phyloP scores from a whole-genome alignment of 2,888 invertebrate species.

The Hyposoter dolosus region DNA sequence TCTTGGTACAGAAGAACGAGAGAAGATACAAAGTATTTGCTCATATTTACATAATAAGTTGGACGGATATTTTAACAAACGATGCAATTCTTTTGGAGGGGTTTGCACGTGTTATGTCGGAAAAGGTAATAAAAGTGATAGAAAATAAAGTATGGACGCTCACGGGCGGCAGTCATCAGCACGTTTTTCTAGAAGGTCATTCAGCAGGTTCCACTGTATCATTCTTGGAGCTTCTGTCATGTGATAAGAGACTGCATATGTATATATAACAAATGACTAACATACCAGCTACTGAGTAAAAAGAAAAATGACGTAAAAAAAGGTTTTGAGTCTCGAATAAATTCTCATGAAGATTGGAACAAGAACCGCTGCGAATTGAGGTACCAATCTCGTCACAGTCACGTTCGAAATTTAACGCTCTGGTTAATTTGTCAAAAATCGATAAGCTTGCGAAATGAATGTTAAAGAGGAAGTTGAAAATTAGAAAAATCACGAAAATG shows the following conservation, averaged over 20 bases:
- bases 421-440: too few relatives aligned
- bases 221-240: conserved; percentile 5
- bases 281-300: not conserved
- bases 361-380: not conserved
- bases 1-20: not conserved
- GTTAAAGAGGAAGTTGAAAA: too few relatives aligned
- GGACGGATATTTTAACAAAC: not conserved
- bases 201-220: not conserved
- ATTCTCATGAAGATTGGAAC: not conserved
- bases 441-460: too few relatives aligned
- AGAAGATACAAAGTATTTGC: not conserved
- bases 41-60: not conserved
- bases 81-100: not conserved
- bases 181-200: not conserved
- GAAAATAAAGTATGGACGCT: conserved; percentile 1
- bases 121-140: not conserved
- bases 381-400: too few relatives aligned
- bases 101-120: not conserved
- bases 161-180: not conserved
- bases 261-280: conserved; percentile 4
- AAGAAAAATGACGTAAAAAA: not conserved
- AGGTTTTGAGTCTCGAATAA: not conserved
- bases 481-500: too few relatives aligned
- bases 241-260: not conserved
- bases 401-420: too few relatives aligned